Percentiles rank a stretch among this genome's conserved stretches.
Evolutionary conservation across 1,140 invertebrate genomes (phyloP).

Genomic region (Thaumatotibia leucotreta): DNA sequence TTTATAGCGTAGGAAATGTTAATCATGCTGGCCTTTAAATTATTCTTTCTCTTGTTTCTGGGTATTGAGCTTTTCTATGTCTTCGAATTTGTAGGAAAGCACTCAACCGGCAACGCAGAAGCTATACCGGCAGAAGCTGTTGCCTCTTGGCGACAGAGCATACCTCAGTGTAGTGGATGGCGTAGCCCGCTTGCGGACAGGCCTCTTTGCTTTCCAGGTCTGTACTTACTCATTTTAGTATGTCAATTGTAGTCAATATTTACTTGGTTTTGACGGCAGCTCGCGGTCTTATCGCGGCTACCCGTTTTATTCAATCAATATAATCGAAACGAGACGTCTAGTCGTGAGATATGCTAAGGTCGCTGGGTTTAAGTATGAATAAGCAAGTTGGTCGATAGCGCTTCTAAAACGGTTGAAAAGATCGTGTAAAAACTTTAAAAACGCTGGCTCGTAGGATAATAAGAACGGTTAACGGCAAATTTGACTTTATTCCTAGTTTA

Average conservation of each 20-base stretch:
- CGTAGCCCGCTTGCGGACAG: conserved; percentile 72
- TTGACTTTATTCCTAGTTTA: no score
- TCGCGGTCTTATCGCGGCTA: no score
- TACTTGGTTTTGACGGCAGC: no score
- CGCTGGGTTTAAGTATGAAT: no score
- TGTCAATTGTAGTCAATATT: neutral
- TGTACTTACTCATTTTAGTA: neutral
- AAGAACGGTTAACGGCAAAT: no score
- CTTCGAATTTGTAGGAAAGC: conserved; percentile 56
- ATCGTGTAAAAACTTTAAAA: no score
- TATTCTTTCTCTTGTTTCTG: neutral
- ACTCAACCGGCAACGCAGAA: conserved; percentile 71
- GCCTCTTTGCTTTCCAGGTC: conserved; percentile 77
- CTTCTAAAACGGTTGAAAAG: no score
- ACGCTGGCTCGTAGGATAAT: no score
- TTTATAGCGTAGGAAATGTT: neutral
- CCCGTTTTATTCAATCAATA: no score
- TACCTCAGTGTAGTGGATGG: conserved; percentile 73
- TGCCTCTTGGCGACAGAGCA: conserved; percentile 69
- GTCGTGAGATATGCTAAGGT: no score
- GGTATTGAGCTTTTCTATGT: neutral
- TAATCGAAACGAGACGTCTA: no score
- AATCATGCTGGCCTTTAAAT: neutral
- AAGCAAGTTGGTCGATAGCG: no score
- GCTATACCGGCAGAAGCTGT: conserved; percentile 75